Base-by-base conservation (phyloP, 1,140 invertebrate genomes). In the Charaxes varanes region DNA sequence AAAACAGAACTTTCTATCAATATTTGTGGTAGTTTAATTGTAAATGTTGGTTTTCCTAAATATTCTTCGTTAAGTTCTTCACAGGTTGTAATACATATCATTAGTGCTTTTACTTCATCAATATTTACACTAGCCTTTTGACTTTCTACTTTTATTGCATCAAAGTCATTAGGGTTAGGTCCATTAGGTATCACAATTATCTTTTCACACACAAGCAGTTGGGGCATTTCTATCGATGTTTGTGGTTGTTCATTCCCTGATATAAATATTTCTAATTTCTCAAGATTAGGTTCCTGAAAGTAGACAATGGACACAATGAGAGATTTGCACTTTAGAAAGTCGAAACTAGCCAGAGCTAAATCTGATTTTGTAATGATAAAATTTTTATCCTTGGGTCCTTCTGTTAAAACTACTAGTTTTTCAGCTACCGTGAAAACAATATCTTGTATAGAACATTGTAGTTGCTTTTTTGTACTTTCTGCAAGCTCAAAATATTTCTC, bases 391-490 rank as follows among this genome's bases (percentile, higher is more conserved):
- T 22, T 17, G 0, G 32, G 32, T 16, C 13, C 32, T 22, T 34
- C 32, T 7, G 19, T 5, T 13, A 13, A 7, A 10, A 28, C n/a
- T 34, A 22, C 22, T 3, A 30, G 16, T 19, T 16, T 33, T 34
- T 56, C 48, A 22, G 36, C 42, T 1, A 56, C 22, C 19, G 14
- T 34, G 10, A 41, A 26, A 13, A 16, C 13, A 7, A 14, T 13
- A 18, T 17, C 11, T 28, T 21, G 30, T 10, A 34, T 16, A 14
- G 10, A 26, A 8, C 22, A 27, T n/a, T 34, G 11, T 5, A 23
- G 17, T 19, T 34, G 18, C 18, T 11, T 21, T 6, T 34, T 14
- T 4, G 18, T n/a, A 12, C 15, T 3, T 37, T 27, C 27, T 17
- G 22, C 8, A 11, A 27, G 8, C 4, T 37, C 23, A 2, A 27